phyloP scores from a whole-genome alignment of 2,113 vertebrate genomes.

The Nerophis ophidion region DNA sequence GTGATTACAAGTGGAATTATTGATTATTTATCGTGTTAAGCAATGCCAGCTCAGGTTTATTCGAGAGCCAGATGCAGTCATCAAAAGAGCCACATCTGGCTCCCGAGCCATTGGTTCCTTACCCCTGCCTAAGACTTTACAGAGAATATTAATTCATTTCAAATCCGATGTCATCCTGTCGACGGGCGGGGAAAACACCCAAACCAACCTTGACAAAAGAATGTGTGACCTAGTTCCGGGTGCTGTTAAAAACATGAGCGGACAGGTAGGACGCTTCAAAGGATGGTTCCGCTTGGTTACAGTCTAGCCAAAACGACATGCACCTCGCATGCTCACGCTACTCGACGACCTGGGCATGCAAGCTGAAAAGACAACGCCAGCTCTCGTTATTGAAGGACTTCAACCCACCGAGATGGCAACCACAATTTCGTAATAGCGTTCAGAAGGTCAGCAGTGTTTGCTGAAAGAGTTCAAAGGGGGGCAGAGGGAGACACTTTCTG shows the following conservation, averaged over 20 bases:
- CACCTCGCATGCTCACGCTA: slow-evolving; percentile 62
- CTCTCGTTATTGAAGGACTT: slow-evolving; percentile 37
- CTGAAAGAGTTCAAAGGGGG: slow-evolving; percentile 12
- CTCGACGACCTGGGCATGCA: slow-evolving; percentile 53
- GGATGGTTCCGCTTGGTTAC: slow-evolving; percentile 30
- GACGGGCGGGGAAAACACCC: not conserved
- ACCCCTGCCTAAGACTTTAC: too few species aligned
- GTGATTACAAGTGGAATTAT: too few species aligned
- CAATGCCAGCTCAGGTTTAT: too few species aligned
- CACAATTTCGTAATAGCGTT: slow-evolving; percentile 59
- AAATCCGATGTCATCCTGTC: too few species aligned
- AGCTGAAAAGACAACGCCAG: slow-evolving; percentile 44
- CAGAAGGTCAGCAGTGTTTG: slow-evolving; percentile 54
- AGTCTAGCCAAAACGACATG: slow-evolving; percentile 47
- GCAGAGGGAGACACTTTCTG: slow-evolving; percentile 1
- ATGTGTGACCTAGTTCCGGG: not conserved
- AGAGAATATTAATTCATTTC: too few species aligned
- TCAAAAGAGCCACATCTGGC: too few species aligned
- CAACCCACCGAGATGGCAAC: slow-evolving; percentile 36
- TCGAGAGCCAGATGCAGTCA: too few species aligned
- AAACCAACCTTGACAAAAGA: not conserved
- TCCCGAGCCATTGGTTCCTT: too few species aligned
- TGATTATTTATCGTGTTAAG: too few species aligned
- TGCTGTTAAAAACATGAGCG: not conserved
- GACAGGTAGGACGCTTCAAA: slow-evolving; percentile 1